A percentile compares a stretch with the other conserved stretches of the same genome.
phyloP scores from a whole-genome alignment of 2,113 vertebrate species.

The Pygoscelis antarcticus region DNA sequence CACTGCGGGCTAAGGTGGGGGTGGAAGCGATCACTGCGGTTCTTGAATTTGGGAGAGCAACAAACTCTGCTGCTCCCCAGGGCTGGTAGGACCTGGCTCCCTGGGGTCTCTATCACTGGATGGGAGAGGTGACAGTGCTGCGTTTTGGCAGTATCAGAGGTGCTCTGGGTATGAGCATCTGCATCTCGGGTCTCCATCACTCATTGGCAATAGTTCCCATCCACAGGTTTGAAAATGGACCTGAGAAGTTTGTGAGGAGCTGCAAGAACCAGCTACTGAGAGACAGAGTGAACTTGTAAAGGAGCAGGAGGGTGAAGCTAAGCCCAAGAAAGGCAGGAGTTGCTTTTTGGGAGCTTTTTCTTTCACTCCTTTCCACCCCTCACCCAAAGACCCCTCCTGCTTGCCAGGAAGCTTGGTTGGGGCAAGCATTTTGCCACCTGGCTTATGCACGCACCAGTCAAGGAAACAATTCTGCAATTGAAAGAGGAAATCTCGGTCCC shows the following conservation, averaged over 20 bases:
- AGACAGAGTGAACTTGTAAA: neutral
- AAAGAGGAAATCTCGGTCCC: constrained; percentile 61
- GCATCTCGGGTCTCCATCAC: neutral
- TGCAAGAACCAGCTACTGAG: neutral
- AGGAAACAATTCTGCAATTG: constrained; percentile 64
- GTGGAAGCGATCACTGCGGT: neutral
- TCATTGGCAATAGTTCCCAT: neutral
- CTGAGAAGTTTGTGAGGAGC: neutral
- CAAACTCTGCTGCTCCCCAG: neutral
- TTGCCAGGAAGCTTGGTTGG: neutral
- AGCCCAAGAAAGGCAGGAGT: neutral
- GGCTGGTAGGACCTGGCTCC: neutral
- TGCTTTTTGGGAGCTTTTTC: neutral
- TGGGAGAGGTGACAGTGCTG: neutral
- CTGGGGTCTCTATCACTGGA: neutral
- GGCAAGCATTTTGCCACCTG: constrained; percentile 61
- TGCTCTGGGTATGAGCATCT: neutral
- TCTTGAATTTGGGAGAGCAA: neutral
- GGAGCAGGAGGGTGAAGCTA: neutral
- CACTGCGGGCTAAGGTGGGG: neutral
- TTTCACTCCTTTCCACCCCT: neutral
- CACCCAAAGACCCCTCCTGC: neutral
- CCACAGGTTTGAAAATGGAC: neutral
- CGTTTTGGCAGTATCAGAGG: neutral
- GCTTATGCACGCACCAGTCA: constrained; percentile 38